Conservation (phyloP, 2,888 invertebrate species). For the Glomeris marginata region DNA sequence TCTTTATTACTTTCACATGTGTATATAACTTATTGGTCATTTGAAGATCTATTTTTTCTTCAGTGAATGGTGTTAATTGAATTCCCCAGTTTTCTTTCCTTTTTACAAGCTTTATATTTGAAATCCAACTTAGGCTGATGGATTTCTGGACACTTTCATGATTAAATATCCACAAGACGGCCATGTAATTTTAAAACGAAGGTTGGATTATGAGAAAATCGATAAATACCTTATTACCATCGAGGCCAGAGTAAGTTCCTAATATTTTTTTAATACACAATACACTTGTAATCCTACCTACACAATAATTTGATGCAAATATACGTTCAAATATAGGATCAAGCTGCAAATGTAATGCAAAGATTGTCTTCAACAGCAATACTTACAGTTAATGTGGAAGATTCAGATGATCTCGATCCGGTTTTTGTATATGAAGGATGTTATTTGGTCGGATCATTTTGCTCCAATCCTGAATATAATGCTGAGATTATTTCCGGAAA, state of each 20-base stretch:
- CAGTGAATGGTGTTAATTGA: too few relatives aligned
- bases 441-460: slow-evolving; percentile 60
- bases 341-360: slow-evolving; percentile 58
- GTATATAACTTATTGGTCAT: too few relatives aligned
- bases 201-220: slow-evolving; percentile 73
- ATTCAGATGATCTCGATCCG: slow-evolving; percentile 82
- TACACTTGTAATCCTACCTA: background rate
- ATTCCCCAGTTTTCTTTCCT: too few relatives aligned
- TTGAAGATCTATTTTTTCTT: too few relatives aligned
- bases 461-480: slow-evolving; percentile 73
- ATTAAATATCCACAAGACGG: slow-evolving; percentile 80
- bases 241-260: slow-evolving; percentile 64
- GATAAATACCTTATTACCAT: slow-evolving; percentile 75
- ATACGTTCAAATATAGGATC: slow-evolving; percentile 45
- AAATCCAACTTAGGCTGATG: slow-evolving; percentile 40
- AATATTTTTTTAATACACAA: background rate
- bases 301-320: slow-evolving; percentile 1
- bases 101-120: too few relatives aligned
- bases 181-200: slow-evolving; percentile 68
- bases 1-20: background rate
- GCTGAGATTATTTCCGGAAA: slow-evolving; percentile 45
- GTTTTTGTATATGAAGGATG: slow-evolving; percentile 81
- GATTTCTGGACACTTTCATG: slow-evolving; percentile 64
- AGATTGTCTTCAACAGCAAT: slow-evolving; percentile 70
- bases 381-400: slow-evolving; percentile 65